Percentiles rank a stretch among this genome's conserved stretches.
These are phyloP conservation scores for Stegastes partitus DNA, from an alignment of 2,113 vertebrate genomes.

Conservation along the genomic window DNA sequence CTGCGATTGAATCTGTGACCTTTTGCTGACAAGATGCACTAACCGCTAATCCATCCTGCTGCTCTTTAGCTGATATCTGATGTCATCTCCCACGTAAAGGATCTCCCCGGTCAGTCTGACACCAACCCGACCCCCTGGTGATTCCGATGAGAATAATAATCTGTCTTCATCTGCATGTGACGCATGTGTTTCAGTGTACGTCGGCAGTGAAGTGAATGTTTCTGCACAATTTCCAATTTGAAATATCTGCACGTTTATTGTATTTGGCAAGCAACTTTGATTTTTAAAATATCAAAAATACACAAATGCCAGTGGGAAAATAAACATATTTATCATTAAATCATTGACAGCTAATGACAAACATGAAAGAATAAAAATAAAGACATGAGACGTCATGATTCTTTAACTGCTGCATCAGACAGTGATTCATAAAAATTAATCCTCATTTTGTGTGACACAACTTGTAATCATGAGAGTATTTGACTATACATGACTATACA, in stretches of 20 bases:
- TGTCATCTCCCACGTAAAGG: background rate
- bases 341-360: background rate
- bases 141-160: background rate
- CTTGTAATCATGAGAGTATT: slow-evolving; percentile 6
- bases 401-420: slow-evolving; percentile 18
- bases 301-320: background rate
- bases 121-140: background rate
- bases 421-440: background rate
- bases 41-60: slow-evolving; percentile 16
- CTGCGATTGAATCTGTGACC: slow-evolving; percentile 33
- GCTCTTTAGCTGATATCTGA: background rate
- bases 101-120: slow-evolving; percentile 8
- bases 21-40: background rate
- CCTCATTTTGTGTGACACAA: slow-evolving; percentile 1
- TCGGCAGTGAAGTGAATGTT: background rate
- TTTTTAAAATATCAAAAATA: slow-evolving; percentile 26
- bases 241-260: slow-evolving; percentile 5
- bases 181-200: background rate
- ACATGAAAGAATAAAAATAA: slow-evolving; percentile 9
- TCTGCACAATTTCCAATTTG: slow-evolving; percentile 7
- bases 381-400: background rate
- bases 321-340: slow-evolving; percentile 1
- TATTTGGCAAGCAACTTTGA: background rate
- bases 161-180: background rate
- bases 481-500: slow-evolving; percentile 25